Conservation (phyloP, 2,888 invertebrate genomes). For the Phaonia tiefii region DNA sequence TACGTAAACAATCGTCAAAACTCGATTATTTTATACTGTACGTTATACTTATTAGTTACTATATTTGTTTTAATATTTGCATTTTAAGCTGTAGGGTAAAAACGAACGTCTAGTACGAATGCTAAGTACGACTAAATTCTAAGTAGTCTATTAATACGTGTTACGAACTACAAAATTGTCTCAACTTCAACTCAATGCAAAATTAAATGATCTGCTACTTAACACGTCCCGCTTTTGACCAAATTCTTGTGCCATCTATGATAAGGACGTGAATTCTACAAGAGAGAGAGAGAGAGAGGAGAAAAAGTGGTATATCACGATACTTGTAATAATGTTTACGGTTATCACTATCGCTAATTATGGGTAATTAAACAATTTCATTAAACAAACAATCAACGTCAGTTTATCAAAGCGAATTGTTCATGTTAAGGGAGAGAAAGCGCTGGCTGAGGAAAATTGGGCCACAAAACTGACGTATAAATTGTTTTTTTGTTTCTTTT, state of each 20-base stretch:
- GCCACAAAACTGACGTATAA: slow-evolving; percentile 31
- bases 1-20: too few relatives aligned
- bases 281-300: slow-evolving; percentile 29
- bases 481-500: slow-evolving; percentile 6
- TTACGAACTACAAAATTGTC: slow-evolving; percentile 6
- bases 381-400: slow-evolving; percentile 33
- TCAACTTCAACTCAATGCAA: slow-evolving; percentile 5
- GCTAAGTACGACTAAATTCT: slow-evolving; percentile 39
- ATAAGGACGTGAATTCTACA: slow-evolving; percentile 12
- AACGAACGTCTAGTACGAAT: slow-evolving; percentile 67
- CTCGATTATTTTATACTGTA: too few relatives aligned
- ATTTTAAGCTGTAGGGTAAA: not conserved
- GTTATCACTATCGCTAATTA: not conserved
- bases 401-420: not conserved
- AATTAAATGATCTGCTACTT: not conserved
- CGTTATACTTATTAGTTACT: too few relatives aligned
- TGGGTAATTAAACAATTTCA: not conserved
- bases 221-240: slow-evolving; percentile 8
- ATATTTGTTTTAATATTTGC: too few relatives aligned
- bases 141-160: not conserved
- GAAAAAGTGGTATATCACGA: not conserved
- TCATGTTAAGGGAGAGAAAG: too few relatives aligned
- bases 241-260: too few relatives aligned
- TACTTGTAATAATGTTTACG: not conserved
- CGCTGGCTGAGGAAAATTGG: too few relatives aligned